Conservation (phyloP, 2,113 vertebrate species). For the Speoplatyrhinus poulsoni region DNA sequence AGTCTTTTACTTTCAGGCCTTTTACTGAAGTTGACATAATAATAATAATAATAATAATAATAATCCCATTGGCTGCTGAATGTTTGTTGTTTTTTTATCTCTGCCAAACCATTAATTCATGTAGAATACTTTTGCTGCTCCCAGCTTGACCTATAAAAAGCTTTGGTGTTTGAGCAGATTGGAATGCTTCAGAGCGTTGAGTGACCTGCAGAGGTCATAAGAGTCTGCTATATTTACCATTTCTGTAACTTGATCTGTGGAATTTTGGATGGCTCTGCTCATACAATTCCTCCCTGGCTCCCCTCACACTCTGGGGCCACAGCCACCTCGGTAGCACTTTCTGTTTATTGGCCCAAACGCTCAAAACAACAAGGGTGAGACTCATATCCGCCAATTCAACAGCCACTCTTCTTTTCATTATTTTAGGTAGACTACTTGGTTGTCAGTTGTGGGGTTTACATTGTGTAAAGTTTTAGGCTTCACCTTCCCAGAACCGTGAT, state of each 20-base stretch:
- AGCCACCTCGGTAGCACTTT: constrained; percentile 55
- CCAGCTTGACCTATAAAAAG: constrained; percentile 46
- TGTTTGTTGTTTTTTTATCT: constrained; percentile 19
- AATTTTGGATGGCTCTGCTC: constrained; percentile 74
- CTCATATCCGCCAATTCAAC: constrained; percentile 32
- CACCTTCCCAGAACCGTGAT: neutral
- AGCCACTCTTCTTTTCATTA: constrained; percentile 20
- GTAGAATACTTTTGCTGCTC: neutral
- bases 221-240: constrained; percentile 81
- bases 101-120: constrained; percentile 8
- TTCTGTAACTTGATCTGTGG: constrained; percentile 78
- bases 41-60: neutral
- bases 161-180: constrained; percentile 51
- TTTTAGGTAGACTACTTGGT: constrained; percentile 28
- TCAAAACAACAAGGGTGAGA: constrained; percentile 69
- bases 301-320: constrained; percentile 63
- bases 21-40: neutral
- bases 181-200: constrained; percentile 73
- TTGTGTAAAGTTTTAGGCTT: constrained; percentile 5
- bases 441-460: constrained; percentile 8
- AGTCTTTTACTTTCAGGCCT: too few relatives aligned
- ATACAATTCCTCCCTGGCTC: constrained; percentile 54
- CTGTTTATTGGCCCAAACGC: constrained; percentile 42
- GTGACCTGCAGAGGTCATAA: constrained; percentile 77
- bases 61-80: neutral